A percentile compares a stretch with the other conserved stretches of the same genome.
Conservation (phyloP, 2,113 vertebrate genomes). For the Lophura nycthemera region DNA sequence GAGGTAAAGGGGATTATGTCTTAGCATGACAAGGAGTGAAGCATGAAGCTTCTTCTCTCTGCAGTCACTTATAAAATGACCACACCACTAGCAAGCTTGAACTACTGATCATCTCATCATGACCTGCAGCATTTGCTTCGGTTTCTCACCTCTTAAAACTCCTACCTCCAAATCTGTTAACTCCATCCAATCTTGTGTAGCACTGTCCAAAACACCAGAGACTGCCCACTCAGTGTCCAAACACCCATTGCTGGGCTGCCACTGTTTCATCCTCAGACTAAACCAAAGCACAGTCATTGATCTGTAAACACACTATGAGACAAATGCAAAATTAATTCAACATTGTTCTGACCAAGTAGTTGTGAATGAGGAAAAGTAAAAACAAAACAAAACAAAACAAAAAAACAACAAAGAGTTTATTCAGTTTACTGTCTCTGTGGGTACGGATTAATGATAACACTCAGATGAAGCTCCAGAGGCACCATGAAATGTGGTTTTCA, state of each 20-base stretch:
- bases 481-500: background rate
- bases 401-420: background rate
- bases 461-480: background rate
- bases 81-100: background rate
- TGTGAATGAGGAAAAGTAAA: background rate
- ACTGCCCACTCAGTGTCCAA: background rate
- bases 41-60: background rate
- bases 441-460: background rate
- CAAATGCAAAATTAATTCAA: background rate
- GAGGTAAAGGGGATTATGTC: background rate
- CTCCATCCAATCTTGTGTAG: background rate
- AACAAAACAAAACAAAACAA: background rate
- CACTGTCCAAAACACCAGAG: background rate
- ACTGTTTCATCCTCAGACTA: background rate
- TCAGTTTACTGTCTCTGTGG: background rate
- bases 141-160: background rate
- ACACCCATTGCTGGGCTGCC: background rate
- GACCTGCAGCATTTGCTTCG: background rate
- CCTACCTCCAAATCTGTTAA: background rate
- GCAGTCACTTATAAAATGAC: background rate
- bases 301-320: background rate
- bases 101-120: background rate
- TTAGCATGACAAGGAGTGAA: background rate
- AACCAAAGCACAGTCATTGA: background rate
- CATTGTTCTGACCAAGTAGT: fast-evolving